Conservation (phyloP, 2,113 vertebrate genomes). For the Poeciliopsis prolifica region DNA sequence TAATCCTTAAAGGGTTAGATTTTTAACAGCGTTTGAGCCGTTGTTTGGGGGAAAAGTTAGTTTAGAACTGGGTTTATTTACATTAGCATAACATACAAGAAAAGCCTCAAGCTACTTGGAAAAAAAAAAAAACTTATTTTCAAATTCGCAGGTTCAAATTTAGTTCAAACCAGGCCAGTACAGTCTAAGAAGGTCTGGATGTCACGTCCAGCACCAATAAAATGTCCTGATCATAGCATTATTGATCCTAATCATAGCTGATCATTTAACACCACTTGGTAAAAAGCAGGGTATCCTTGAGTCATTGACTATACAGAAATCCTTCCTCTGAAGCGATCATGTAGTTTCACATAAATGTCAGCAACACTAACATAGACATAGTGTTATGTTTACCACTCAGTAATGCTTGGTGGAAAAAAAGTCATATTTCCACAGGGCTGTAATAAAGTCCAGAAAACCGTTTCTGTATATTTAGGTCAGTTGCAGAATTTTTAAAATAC, state of each 20-base stretch:
- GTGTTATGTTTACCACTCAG: not conserved
- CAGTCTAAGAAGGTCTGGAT: not conserved
- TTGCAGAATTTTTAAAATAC: too few species aligned
- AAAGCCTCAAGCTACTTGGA: not conserved
- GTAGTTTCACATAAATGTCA: not conserved
- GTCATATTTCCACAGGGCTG: not conserved
- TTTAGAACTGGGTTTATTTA: not conserved
- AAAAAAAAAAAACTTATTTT: not conserved
- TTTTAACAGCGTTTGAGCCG: not conserved
- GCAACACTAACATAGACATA: not conserved
- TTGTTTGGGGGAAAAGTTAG: not conserved
- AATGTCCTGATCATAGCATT: not conserved
- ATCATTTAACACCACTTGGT: not conserved
- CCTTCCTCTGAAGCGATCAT: not conserved
- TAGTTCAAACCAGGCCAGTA: not conserved
- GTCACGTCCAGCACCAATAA: not conserved
- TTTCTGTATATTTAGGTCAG: not conserved
- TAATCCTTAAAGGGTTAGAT: not conserved
- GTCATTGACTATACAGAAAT: not conserved
- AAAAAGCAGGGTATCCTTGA: not conserved
- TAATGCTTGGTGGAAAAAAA: not conserved
- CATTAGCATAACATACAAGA: not conserved
- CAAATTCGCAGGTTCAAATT: not conserved
- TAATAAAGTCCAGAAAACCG: not conserved
- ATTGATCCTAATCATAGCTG: not conserved